phyloP scores from a whole-genome alignment of 2,888 invertebrate species.

The Chymomyza fuscimana region DNA sequence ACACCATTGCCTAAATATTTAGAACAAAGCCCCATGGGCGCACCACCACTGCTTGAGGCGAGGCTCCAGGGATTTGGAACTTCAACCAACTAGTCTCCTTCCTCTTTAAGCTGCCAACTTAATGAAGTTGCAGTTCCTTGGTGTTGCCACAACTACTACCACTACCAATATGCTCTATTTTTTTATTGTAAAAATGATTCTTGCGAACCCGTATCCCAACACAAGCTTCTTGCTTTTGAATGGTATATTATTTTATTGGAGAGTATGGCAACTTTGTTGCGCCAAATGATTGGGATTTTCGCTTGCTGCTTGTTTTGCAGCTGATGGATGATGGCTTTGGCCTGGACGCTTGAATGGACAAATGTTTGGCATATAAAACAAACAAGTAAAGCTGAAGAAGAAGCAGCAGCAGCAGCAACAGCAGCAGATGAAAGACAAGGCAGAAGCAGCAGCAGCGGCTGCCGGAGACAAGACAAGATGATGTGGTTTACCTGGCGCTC shows the following conservation, averaged over 20 bases:
- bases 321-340: slow-evolving; percentile 38
- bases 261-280: neutral
- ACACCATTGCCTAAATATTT: too few relatives aligned
- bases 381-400: slow-evolving; percentile 25
- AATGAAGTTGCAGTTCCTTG: too few relatives aligned
- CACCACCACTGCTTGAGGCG: too few relatives aligned
- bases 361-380: slow-evolving; percentile 11
- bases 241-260: neutral
- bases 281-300: neutral
- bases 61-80: too few relatives aligned
- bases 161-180: too few relatives aligned
- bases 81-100: too few relatives aligned
- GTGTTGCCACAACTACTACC: too few relatives aligned
- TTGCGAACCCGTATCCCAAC: too few relatives aligned
- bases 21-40: too few relatives aligned
- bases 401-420: slow-evolving; percentile 14
- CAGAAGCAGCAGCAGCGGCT: neutral
- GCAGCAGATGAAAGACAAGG: slow-evolving; percentile 23
- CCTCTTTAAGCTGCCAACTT: too few relatives aligned
- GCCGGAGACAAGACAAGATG: slow-evolving; percentile 24
- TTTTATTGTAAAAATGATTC: too few relatives aligned
- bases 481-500: slow-evolving; percentile 66
- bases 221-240: too few relatives aligned
- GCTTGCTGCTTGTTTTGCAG: neutral
- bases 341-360: slow-evolving; percentile 43